A percentile compares a stretch with the other conserved stretches of the same genome.
These are phyloP conservation scores for Paramuricea clavata DNA, from an alignment of 92 coral and sea anemone genomes.

Conservation along the genomic window DNA sequence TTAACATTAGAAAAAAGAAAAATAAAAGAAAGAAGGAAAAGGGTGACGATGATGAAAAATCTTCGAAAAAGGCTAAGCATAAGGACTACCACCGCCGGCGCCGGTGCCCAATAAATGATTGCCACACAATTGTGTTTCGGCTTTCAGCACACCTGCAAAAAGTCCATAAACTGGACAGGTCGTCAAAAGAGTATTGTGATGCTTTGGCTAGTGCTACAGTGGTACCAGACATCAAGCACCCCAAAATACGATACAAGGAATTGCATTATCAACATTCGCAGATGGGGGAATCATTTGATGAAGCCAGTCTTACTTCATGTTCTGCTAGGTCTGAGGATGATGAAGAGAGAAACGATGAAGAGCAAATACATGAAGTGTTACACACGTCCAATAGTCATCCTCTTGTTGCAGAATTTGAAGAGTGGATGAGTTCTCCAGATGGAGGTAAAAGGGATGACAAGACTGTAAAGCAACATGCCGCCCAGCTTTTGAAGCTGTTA, in stretches of 20 bases:
- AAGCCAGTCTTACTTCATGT: no score
- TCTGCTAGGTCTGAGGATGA: not conserved
- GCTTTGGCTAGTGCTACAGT: not conserved
- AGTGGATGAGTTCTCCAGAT: not conserved
- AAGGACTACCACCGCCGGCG: not conserved
- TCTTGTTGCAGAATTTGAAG: not conserved
- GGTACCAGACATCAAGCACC: not conserved
- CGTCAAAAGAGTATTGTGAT: not conserved
- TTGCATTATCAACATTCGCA: not conserved
- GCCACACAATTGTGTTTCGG: not conserved
- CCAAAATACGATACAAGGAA: not conserved
- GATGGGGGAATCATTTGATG: not conserved
- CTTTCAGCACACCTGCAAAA: not conserved
- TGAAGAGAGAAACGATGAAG: not conserved
- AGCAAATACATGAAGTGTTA: not conserved
- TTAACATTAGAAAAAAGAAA: not conserved
- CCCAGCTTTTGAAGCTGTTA: not conserved
- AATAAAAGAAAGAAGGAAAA: not conserved
- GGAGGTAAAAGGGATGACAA: constrained; percentile 23
- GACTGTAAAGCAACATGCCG: not conserved
- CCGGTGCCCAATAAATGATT: not conserved
- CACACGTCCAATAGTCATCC: not conserved
- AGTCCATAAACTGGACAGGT: not conserved
- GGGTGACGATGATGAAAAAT: no score
- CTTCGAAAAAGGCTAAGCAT: not conserved